Percentiles rank a stretch among this genome's conserved stretches.
phyloP scores from a whole-genome alignment of 1,140 invertebrate genomes.

The Dendroctonus valens region DNA sequence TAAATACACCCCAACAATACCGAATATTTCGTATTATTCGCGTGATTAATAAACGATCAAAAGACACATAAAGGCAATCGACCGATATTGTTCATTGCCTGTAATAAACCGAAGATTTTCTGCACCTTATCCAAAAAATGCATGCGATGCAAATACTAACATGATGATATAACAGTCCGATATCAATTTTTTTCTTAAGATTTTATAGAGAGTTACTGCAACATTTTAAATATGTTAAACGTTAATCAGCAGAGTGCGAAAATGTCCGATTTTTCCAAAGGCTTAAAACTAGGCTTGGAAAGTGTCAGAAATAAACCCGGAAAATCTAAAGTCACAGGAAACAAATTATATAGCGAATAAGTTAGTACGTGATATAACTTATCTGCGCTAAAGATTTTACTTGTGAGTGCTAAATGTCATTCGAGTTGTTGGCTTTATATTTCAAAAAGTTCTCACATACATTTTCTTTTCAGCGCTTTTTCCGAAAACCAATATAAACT shows the following conservation, averaged over 20 bases:
- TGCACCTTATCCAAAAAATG: no score
- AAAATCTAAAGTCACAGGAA: not conserved
- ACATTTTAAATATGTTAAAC: not conserved
- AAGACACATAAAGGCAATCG: no score
- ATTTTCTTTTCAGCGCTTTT: constrained; percentile 31
- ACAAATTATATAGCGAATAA: not conserved
- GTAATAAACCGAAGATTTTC: no score
- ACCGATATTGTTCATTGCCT: no score
- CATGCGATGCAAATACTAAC: no score
- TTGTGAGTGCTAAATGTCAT: constrained; percentile 7
- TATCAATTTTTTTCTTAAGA: no score
- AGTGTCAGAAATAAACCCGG: not conserved
- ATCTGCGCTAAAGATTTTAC: not conserved
- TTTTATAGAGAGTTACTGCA: no score
- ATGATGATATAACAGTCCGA: no score
- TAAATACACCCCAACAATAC: no score
- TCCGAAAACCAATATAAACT: constrained; percentile 27
- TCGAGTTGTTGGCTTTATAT: constrained; percentile 9
- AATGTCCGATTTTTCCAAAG: not conserved
- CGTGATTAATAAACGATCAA: no score
- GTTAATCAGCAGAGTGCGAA: not conserved
- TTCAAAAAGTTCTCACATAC: constrained; percentile 22
- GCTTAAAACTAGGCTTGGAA: not conserved
- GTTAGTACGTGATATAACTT: not conserved
- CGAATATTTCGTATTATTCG: no score